A percentile compares a stretch with the other conserved stretches of the same genome.
phyloP scores from a whole-genome alignment of 2,888 invertebrate genomes.

The Aphrophora alni region DNA sequence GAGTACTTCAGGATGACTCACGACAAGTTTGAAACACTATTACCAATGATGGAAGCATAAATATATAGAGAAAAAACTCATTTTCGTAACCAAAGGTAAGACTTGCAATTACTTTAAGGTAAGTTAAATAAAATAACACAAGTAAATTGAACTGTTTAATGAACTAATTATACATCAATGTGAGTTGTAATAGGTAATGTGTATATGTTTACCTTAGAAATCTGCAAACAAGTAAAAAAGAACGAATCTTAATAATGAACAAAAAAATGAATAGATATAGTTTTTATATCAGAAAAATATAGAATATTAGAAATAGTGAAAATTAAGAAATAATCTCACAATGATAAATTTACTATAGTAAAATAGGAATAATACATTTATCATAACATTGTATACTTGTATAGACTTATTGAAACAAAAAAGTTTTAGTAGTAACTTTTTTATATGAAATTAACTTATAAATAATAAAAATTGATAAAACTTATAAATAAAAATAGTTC shows the following conservation, averaged over 20 bases:
- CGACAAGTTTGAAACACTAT: constrained; percentile 10
- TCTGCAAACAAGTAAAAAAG: neutral
- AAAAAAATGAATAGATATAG: neutral
- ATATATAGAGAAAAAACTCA: neutral
- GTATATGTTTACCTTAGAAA: neutral
- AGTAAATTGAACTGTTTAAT: neutral
- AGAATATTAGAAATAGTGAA: too few species aligned
- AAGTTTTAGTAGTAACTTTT: too few species aligned
- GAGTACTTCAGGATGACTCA: constrained; percentile 14
- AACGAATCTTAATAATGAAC: neutral
- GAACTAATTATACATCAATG: too few species aligned
- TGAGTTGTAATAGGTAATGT: neutral
- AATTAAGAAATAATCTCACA: too few species aligned
- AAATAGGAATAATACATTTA: too few species aligned
- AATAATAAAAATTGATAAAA: too few species aligned
- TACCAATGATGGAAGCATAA: neutral
- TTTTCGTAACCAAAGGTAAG: neutral
- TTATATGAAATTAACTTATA: too few species aligned
- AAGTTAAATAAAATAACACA: neutral
- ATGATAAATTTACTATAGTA: too few species aligned
- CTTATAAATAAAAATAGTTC: too few species aligned
- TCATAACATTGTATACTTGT: too few species aligned
- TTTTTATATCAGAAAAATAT: too few species aligned
- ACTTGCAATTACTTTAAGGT: neutral
- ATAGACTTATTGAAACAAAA: too few species aligned